Evolutionary conservation across 2,113 vertebrate genomes (phyloP).

Genomic region (Myodes glareolus): DNA sequence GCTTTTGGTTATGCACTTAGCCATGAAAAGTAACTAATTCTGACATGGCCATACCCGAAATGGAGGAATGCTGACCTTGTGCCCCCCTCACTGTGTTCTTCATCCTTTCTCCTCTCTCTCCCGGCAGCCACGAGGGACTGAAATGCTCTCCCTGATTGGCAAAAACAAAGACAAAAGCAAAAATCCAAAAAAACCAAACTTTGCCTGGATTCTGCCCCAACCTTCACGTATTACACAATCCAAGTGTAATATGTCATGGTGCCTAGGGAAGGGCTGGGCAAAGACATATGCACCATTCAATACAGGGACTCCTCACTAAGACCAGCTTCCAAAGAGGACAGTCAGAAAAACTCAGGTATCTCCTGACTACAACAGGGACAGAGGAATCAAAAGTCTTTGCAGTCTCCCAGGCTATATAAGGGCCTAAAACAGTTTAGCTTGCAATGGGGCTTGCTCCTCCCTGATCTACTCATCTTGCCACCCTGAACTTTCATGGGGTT

Average conservation of each 20-base stretch:
- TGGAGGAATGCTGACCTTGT: not conserved
- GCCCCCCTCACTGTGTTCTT: not conserved
- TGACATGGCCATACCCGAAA: not conserved
- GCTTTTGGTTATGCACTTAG: not conserved
- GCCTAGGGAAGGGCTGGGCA: not conserved
- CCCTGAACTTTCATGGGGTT: not conserved
- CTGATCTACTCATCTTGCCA: not conserved
- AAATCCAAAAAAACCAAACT: not conserved
- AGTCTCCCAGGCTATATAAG: not conserved
- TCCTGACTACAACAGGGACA: not conserved
- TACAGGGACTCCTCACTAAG: not conserved
- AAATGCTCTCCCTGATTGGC: not conserved
- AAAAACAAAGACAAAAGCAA: not conserved
- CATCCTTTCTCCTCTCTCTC: not conserved
- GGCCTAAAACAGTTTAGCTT: not conserved
- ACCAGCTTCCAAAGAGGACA: not conserved
- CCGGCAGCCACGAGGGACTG: accelerated
- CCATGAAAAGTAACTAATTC: not conserved
- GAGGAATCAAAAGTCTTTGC: not conserved
- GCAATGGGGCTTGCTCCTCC: not conserved
- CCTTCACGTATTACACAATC: not conserved
- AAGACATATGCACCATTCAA: accelerated
- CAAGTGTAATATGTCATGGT: accelerated
- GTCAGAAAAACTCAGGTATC: not conserved
- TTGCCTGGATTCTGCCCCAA: too few relatives aligned